phyloP scores from a whole-genome alignment of 92 coral and sea anemone species.

The Zoanthus solanderi region DNA sequence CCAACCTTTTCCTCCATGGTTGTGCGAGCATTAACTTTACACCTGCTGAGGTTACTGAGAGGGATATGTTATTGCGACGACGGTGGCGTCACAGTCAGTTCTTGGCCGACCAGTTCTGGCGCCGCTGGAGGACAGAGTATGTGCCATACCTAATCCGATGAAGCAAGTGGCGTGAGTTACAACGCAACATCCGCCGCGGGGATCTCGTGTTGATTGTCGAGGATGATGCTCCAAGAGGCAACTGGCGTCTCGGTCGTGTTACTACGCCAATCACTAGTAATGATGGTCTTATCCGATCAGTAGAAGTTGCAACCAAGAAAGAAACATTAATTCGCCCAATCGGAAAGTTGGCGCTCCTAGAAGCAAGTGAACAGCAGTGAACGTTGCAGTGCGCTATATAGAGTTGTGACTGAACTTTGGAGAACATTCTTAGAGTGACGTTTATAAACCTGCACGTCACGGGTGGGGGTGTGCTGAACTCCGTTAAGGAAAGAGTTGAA shows the following conservation, averaged over 20 bases:
- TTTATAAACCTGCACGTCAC: neutral
- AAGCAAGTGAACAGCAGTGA: constrained; percentile 24
- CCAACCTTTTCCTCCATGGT: neutral
- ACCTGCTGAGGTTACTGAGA: constrained; percentile 40
- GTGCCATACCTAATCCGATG: constrained; percentile 50
- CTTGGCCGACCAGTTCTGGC: constrained; percentile 57
- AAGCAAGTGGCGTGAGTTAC: constrained; percentile 63
- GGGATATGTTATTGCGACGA: constrained; percentile 42
- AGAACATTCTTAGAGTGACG: neutral
- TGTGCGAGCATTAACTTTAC: constrained; percentile 42
- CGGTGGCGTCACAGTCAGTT: constrained; percentile 60
- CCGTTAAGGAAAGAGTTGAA: neutral
- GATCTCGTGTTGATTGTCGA: constrained; percentile 59
- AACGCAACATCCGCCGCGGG: constrained; percentile 34
- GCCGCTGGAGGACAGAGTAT: constrained; percentile 54
- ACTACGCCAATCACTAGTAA: constrained; percentile 41
- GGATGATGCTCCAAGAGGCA: constrained; percentile 38
- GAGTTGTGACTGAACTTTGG: neutral
- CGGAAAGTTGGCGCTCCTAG: constrained; percentile 28
- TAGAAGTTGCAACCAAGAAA: constrained; percentile 50
- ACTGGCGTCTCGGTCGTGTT: constrained; percentile 56
- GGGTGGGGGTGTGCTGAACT: neutral
- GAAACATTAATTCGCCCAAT: constrained; percentile 41
- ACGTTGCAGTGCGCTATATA: neutral
- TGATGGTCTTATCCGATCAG: constrained; percentile 57